Base-by-base conservation (phyloP, 2,888 invertebrate species). In the Stenolophus ochropezus region DNA sequence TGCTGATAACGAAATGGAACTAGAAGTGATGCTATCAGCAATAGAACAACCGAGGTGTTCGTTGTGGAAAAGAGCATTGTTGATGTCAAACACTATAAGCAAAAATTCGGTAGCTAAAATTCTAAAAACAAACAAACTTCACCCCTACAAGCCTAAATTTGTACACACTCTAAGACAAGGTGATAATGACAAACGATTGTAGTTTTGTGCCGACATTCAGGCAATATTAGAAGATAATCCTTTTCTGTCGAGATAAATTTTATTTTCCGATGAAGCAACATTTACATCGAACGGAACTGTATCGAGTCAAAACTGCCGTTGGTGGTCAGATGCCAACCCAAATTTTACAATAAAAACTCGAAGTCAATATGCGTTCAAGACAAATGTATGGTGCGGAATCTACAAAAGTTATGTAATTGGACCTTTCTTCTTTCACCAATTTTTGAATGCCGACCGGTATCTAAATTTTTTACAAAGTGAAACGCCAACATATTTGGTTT, bases 221-320 rank as follows among this genome's bases (percentile, higher is more conserved):
- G 73, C 51, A 23, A 42, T 51, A 73, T 73, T 33, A 5, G 16
- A 33, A 73, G 42, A 73, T 73, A n/a, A 73, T 51, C 27, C 5
- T 4, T 16, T 33, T 20, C 4, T 73, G 23, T 4, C 42, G 5
- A 49, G 14, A n/a, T n/a, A 73, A 73, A 47, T 73, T 51, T 47
- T 73, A 5, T 73, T 73, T n/a, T 33, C 33, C 47, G 73, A 73
- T n/a, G 73, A 73, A 73, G 73, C 73, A 14, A 47, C 73, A 8
- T 73, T 73, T 73, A 73, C 73, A 11, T 33, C 73, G 4, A 73
- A 73, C 47, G 73, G 73, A 5, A 16, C 42, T 5, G 47, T 73
- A 14, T 51, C 51, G 4, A 5, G 42, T 4, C 73, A 69, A 69
- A 73, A 73, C 47, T 73, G 27, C 11, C 73, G 73, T 5, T 23